Base-by-base conservation (phyloP, 2,888 invertebrate species). In the Xestia rhomboidea region DNA sequence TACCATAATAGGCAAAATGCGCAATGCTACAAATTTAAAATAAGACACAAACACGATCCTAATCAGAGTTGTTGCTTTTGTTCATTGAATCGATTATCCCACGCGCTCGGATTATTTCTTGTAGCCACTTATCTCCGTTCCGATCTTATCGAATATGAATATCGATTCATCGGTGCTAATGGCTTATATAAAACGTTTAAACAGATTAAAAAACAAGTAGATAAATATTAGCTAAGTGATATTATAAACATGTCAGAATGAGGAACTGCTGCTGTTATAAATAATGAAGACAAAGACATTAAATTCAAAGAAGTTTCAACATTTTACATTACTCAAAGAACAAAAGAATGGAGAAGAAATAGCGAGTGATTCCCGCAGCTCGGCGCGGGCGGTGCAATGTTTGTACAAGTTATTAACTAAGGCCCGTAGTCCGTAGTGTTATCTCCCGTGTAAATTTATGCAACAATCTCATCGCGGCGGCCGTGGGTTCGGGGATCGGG, bases 31-130 rank as follows among this genome's bases (percentile, higher is more conserved):
- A 88, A 89, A 89, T 89, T 68, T 88, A 86, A 88, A 91, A 89
- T 90, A 85, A 92, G 91, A 91, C 90, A 90, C 91, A 92, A 92
- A 91, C 89, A 89, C 86, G 92, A 92, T 92, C 87, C 83, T 91
- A 91, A 94, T 93, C 93, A 88, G 82, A 88, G 87, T 86, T 89
- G 89, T 89, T 90, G 90, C 91, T 92, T 93, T 93, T 93, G 93
- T 94, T 92, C 91, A 92, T 92, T 92, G 93, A 93, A 93, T 93
- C 92, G 91, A 93, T 95, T 93, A 94, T 93, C 93, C 94, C 93
- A 94, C 93, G 93, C 93, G 89, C 87, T 89, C 86, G 86, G 87
- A 91, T 92, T 92, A 92, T 92, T 91, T 92, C 91, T 91, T 91
- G 91, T 90, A 90, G 89, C 89, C 86, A 90, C 91, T 91, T 93